These are phyloP conservation scores for Emydocephalus ijimae DNA, from an alignment of 2,113 vertebrate genomes.

Conservation along the genomic window DNA sequence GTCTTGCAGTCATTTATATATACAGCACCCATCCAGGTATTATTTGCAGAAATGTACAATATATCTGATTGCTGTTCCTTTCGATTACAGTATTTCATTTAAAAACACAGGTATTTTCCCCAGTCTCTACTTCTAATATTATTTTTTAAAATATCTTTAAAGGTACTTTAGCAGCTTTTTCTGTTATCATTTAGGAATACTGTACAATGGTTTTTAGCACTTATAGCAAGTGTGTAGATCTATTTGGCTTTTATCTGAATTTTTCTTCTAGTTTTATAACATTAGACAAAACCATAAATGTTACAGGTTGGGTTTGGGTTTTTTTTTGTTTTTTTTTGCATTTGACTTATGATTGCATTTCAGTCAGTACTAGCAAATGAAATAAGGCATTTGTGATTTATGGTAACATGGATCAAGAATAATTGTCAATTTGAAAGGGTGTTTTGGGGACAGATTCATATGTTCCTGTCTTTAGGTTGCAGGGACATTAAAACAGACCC, in stretches of 20 bases:
- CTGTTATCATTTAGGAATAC: not conserved
- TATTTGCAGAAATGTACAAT: not conserved
- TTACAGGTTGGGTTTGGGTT: not conserved
- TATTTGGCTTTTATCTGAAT: not conserved
- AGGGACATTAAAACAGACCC: not conserved
- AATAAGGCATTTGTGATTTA: not conserved
- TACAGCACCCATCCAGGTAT: not conserved
- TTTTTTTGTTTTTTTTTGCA: not conserved
- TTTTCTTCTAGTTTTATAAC: not conserved
- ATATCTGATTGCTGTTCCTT: not conserved
- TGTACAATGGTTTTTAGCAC: not conserved
- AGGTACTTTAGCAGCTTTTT: not conserved
- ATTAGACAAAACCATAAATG: not conserved
- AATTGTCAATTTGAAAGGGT: not conserved
- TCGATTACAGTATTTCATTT: not conserved
- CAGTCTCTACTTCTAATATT: not conserved
- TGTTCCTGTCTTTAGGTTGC: not conserved
- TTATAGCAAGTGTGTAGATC: not conserved
- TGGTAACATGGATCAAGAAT: not conserved
- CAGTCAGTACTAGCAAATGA: not conserved
- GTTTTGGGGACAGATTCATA: not conserved
- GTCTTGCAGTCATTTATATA: not conserved
- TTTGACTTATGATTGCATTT: not conserved
- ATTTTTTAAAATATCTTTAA: not conserved
- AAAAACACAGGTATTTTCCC: not conserved